Base-by-base conservation (phyloP, 2,797 vertebrate species). In the Argya squamiceps region DNA sequence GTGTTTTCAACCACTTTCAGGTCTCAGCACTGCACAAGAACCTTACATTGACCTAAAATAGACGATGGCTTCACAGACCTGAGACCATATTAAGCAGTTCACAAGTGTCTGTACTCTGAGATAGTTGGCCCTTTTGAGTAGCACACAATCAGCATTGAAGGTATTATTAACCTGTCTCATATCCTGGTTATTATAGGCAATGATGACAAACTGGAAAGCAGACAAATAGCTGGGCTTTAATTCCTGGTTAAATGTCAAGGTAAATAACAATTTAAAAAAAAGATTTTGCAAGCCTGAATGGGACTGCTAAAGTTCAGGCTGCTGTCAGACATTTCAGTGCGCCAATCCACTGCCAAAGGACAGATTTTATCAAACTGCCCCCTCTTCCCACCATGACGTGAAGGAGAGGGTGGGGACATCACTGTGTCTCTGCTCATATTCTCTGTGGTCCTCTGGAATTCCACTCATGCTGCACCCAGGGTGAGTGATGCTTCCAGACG, bases 321-420 rank as follows among this genome's bases (percentile, higher is more conserved):
- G 32, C 18, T 55, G 7, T 12, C 11, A 55, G 37, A 27, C 8
- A 37, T 67, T 65, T 76, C 15, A 37, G 2, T 36, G 23, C n/a
- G 5, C 6, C 8, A 6, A 58, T 21, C 18, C 23, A 9, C 22
- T 79, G 46, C 17, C 69, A 37, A 92, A 8, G 6, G 15, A 53
- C 7, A 46, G 24, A 12, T 74, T 69, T 88, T 70, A 37, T 17
- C 19, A 52, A 36, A 18, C 9, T 84, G 4, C 3, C 8, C 4
- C 4, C 4, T 18, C 2, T 12, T n/a, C 4, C 6, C 15, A 2
- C 5, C 11, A 12, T 0, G 8, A 16, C 18, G 18, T 4, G 22
- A 27, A 60, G 34, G 5, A 56, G 58, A 44, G 6, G 3, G 4
- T 53, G 34, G 15, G 13, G 39, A 65, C 6, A 19, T 49, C 24